These are phyloP conservation scores for Hydrotaea cyrtoneurina DNA, from an alignment of 2,888 invertebrate species.

Conservation along the genomic window DNA sequence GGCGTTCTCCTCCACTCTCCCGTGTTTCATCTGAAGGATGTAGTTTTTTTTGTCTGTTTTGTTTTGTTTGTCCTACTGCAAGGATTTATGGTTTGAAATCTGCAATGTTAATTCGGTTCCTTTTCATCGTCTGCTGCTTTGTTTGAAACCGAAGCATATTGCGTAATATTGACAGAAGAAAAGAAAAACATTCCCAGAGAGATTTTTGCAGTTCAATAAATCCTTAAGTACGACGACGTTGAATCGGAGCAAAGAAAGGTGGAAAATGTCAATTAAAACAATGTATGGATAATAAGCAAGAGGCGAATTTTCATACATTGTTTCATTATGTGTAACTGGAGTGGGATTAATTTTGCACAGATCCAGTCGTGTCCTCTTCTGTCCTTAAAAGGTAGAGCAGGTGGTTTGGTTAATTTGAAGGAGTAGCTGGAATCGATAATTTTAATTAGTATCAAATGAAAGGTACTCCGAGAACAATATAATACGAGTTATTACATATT, in stretches of 20 bases:
- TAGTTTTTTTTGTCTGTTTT: constrained; percentile 42
- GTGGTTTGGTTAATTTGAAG: constrained; percentile 22
- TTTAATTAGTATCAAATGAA: constrained; percentile 16
- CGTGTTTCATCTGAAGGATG: constrained; percentile 38
- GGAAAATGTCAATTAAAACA: constrained; percentile 66
- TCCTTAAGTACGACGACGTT: constrained; percentile 47
- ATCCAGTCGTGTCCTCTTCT: constrained; percentile 5
- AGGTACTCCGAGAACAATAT: not conserved
- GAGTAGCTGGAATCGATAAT: not conserved
- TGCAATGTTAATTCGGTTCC: constrained; percentile 54
- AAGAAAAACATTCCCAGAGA: constrained; percentile 60
- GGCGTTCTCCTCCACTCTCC: not conserved
- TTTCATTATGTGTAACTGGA: constrained; percentile 8
- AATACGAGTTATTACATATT: not conserved
- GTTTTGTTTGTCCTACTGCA: constrained; percentile 44
- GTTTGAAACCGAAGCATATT: constrained; percentile 54
- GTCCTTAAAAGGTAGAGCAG: constrained; percentile 52
- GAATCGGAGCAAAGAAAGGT: constrained; percentile 49
- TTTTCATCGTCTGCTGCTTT: not conserved
- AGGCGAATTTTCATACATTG: constrained; percentile 28
- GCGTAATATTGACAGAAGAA: constrained; percentile 54
- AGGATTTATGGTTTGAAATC: constrained; percentile 63
- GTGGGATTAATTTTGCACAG: constrained; percentile 43
- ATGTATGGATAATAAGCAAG: constrained; percentile 48
- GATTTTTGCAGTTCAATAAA: constrained; percentile 66